These are phyloP conservation scores for Cnemophilus loriae DNA, from an alignment of 2,113 vertebrate genomes.

Conservation along the genomic window DNA sequence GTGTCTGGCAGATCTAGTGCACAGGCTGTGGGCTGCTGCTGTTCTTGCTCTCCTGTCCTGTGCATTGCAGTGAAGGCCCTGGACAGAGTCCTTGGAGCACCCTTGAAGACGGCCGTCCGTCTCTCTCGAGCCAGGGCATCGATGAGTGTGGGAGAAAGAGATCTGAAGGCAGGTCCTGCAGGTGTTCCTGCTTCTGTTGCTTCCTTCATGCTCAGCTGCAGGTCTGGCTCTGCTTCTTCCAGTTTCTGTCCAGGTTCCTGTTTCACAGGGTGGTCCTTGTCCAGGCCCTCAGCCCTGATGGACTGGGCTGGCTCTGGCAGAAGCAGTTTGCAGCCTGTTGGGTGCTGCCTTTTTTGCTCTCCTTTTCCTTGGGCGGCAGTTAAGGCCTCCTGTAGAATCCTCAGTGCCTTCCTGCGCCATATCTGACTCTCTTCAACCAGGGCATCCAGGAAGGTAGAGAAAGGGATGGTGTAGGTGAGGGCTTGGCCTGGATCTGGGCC, in stretches of 20 bases:
- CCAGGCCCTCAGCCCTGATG: neutral
- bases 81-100: neutral
- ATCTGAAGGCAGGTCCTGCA: neutral
- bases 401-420: fast-evolving
- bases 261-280: neutral
- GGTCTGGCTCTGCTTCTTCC: fast-evolving
- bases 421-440: neutral
- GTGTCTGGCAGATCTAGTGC: fast-evolving
- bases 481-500: fast-evolving
- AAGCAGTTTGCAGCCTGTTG: neutral
- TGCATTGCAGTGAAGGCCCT: neutral
- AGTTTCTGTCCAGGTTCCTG: neutral
- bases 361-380: neutral
- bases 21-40: neutral
- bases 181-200: neutral
- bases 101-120: fast-evolving
- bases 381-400: fast-evolving
- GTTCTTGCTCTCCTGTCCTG: neutral
- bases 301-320: neutral
- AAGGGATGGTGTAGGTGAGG: neutral
- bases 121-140: neutral
- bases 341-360: neutral
- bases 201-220: neutral
- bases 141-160: neutral
- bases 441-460: neutral